phyloP scores from a whole-genome alignment of 2,113 vertebrate species.

The Vulpes ferrilata region DNA sequence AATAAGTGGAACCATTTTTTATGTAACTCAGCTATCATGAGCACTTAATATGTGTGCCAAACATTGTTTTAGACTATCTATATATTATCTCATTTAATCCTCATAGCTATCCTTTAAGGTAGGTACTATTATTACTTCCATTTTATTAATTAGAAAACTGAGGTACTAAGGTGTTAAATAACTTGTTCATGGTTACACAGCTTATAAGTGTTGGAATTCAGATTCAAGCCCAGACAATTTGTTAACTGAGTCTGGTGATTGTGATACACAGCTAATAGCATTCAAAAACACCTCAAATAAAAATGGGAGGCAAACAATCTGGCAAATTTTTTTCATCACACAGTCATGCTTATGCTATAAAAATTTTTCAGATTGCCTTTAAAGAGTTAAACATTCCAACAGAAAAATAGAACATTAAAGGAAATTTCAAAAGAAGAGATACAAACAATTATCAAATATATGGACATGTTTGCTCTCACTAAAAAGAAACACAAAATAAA shows the following conservation, averaged over 20 bases:
- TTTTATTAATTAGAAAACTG: neutral
- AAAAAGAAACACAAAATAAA: slow-evolving; percentile 39
- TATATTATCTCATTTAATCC: neutral
- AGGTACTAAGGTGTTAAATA: neutral
- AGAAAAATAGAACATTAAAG: slow-evolving; percentile 21
- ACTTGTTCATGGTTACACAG: neutral
- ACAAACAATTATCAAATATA: slow-evolving; percentile 1
- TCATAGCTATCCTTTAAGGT: neutral
- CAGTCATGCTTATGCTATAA: neutral
- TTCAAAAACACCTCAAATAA: neutral
- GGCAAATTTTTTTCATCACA: neutral
- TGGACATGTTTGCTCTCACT: slow-evolving; percentile 3
- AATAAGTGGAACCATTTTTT: neutral
- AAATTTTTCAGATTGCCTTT: neutral
- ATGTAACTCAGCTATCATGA: neutral
- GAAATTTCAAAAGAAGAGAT: neutral
- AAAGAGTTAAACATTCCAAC: neutral
- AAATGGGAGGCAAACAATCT: neutral
- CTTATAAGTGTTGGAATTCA: neutral
- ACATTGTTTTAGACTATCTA: neutral
- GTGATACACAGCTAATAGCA: neutral
- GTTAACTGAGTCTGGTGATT: neutral
- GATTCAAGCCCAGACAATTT: neutral
- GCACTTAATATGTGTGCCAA: neutral
- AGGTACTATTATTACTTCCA: neutral